These are phyloP conservation scores for Catocala sponsa DNA, from an alignment of 2,888 invertebrate genomes.

Conservation along the genomic window DNA sequence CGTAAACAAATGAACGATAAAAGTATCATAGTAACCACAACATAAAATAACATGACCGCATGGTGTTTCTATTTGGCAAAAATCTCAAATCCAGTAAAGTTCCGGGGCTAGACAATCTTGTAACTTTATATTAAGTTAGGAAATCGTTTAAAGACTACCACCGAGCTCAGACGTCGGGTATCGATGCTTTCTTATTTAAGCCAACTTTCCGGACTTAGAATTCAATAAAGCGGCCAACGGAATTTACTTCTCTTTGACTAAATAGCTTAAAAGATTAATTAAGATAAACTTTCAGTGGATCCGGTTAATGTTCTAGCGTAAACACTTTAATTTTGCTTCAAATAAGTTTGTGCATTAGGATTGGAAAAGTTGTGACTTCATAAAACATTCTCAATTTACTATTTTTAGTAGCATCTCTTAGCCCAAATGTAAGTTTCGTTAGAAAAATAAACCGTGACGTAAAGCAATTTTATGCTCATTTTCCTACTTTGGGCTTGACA, in stretches of 20 bases:
- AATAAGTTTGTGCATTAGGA: slow-evolving; percentile 58
- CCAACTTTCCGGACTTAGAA: slow-evolving; percentile 80
- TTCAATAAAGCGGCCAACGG: slow-evolving; percentile 83
- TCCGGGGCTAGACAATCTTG: slow-evolving; percentile 69
- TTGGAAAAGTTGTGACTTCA: slow-evolving; percentile 40
- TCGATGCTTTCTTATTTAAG: slow-evolving; percentile 83
- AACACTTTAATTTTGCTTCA: slow-evolving; percentile 66
- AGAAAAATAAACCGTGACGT: slow-evolving; percentile 18
- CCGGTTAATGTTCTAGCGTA: slow-evolving; percentile 71
- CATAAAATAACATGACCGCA: no score
- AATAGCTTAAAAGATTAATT: slow-evolving; percentile 85
- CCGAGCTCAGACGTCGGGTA: slow-evolving; percentile 71
- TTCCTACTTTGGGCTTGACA: slow-evolving; percentile 6
- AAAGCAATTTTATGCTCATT: slow-evolving; percentile 17
- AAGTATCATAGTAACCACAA: no score
- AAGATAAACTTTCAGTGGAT: slow-evolving; percentile 74
- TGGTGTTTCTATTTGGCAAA: slow-evolving; percentile 16
- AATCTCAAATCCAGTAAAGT: slow-evolving; percentile 60
- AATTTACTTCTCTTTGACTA: slow-evolving; percentile 84
- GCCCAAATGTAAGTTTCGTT: slow-evolving; percentile 18
- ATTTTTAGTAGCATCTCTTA: slow-evolving; percentile 30
- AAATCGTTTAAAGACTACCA: slow-evolving; percentile 76
- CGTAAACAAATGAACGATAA: no score
- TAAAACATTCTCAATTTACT: slow-evolving; percentile 40
- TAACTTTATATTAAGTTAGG: slow-evolving; percentile 79